Evolutionary conservation across 2,888 invertebrate genomes (phyloP).

Genomic region (Hypsopygia costalis): DNA sequence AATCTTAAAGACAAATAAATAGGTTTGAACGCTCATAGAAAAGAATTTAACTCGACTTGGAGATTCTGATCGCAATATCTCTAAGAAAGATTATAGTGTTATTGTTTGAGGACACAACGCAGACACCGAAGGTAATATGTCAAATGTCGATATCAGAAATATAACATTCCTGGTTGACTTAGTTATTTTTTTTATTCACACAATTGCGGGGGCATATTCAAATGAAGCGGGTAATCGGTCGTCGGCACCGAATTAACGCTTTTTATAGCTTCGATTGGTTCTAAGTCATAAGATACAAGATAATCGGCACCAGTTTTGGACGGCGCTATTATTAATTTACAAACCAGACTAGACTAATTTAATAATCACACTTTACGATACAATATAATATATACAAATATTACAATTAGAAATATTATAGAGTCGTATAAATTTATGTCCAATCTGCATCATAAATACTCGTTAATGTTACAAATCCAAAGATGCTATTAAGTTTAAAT

Average conservation of each 20-base stretch:
- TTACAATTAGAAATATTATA: not conserved
- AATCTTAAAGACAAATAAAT: constrained; percentile 26
- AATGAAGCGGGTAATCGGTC: constrained; percentile 54
- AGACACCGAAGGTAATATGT: not conserved
- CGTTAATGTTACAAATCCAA: too few relatives aligned
- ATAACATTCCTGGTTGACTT: not conserved
- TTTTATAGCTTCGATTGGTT: constrained; percentile 21
- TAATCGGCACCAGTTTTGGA: not conserved
- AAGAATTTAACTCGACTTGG: not conserved
- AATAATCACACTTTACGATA: not conserved
- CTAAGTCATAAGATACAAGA: constrained; percentile 22
- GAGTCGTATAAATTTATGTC: too few relatives aligned
- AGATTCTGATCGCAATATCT: not conserved
- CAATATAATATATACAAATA: not conserved
- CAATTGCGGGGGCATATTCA: constrained; percentile 55
- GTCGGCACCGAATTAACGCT: constrained; percentile 44
- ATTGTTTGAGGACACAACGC: too few relatives aligned
- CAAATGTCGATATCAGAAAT: constrained; percentile 3
- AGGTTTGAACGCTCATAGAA: constrained; percentile 2
- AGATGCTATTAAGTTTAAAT: too few relatives aligned
- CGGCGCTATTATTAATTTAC: not conserved
- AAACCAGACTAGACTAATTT: not conserved
- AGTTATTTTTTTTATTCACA: constrained; percentile 34
- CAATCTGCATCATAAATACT: too few relatives aligned
- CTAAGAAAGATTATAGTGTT: too few relatives aligned